Base-by-base conservation (phyloP, 2,888 invertebrate species). In the Andricus quercusramuli region DNA sequence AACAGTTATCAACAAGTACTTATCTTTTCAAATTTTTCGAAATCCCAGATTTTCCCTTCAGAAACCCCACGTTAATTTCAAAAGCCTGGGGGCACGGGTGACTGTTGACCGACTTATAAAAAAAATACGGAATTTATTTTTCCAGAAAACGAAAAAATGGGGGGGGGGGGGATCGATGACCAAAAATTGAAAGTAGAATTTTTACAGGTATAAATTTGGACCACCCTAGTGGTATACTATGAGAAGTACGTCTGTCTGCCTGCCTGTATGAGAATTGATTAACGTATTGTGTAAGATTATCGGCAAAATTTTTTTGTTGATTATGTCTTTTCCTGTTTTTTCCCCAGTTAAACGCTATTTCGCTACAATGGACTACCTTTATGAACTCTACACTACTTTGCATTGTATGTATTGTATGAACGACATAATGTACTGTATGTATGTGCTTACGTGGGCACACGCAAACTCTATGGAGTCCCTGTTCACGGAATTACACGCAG, bases 311-410 rank as follows among this genome's bases (percentile, higher is more conserved):
- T 82, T 85, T 85, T 85, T 83, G 74, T 83, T 80, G 79, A 81
- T 85, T 83, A 81, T 85, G 78, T 81, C 74, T 85, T 80, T 84
- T 82, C 80, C 80, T 83, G 78, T 83, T 83, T 82, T 81, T 85
- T 83, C 74, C 81, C 83, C 74, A 62, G 83, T 77, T 90, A 88
- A 89, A 88, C 80, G 88, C 92, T 92, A 92, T 92, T 92, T 91
- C 92, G 91, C 92, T 92, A 92, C 90, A 89, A 90, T 92, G 92
- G 91, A 91, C 90, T 92, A 92, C 89, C 88, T 85, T 88, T 91
- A 91, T 91, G 91, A 91, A 89, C 87, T 88, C 92, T 92, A 92
- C 89, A 84, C 90, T 91, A 92, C 89, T 91, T 90, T 91, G 92
- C 91, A 91, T 88, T 91, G 86, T 89, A 90, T 90, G 88, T 91